phyloP scores from a whole-genome alignment of 2,888 invertebrate species.

The Dinocampus coccinellae region DNA sequence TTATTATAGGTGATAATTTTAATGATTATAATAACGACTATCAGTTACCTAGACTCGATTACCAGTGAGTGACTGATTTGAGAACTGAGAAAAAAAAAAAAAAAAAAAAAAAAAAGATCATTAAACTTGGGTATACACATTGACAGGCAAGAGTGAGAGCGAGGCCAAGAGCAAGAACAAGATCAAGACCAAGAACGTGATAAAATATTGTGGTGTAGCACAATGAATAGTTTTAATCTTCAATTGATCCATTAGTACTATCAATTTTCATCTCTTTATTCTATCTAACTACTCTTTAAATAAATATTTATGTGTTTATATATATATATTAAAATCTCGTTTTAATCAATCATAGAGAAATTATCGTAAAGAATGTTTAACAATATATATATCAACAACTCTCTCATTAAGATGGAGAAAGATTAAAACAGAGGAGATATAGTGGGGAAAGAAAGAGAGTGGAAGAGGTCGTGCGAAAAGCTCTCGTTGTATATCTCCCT shows the following conservation, averaged over 20 bases:
- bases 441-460: constrained; percentile 8
- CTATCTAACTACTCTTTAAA: background rate
- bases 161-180: constrained; percentile 22
- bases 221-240: background rate
- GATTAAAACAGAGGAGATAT: too few species aligned
- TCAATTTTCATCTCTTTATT: background rate
- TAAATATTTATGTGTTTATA: background rate
- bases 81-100: too few species aligned
- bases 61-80: background rate
- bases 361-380: constrained; percentile 3
- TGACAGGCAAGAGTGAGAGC: constrained; percentile 2
- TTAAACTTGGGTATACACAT: constrained; percentile 3
- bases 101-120: background rate
- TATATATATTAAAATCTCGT: background rate
- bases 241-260: background rate
- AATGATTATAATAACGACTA: background rate
- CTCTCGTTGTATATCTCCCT: constrained; percentile 24
- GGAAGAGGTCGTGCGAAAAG: constrained; percentile 37
- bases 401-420: constrained; percentile 14
- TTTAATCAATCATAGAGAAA: constrained; percentile 13
- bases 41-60: background rate
- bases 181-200: constrained; percentile 22
- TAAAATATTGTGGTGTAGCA: background rate
- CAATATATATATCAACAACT: background rate
- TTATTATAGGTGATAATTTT: constrained; percentile 1